These are phyloP conservation scores for Lamprologus callipterus DNA, from an alignment of 2,113 vertebrate genomes.

Conservation along the genomic window DNA sequence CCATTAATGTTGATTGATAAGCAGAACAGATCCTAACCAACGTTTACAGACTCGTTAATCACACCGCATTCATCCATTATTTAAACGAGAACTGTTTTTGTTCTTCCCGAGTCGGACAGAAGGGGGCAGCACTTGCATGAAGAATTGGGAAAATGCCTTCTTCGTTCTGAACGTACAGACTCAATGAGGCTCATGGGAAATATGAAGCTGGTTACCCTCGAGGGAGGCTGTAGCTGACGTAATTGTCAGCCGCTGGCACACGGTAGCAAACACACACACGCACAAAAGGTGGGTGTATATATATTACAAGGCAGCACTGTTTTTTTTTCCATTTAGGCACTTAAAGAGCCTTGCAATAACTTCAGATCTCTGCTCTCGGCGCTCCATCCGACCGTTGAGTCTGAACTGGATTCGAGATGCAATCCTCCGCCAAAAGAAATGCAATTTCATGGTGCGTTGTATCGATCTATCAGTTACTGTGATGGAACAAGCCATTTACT, in stretches of 20 bases:
- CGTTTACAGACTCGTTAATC: constrained; percentile 53
- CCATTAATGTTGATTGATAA: constrained; percentile 51
- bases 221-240: constrained; percentile 31
- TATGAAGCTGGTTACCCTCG: constrained; percentile 21
- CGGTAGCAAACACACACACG: background rate
- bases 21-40: constrained; percentile 24
- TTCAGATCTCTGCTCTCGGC: background rate
- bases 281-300: background rate
- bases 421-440: background rate
- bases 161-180: background rate
- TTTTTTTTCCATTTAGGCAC: background rate
- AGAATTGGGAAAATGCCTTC: background rate
- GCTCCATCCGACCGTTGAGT: background rate
- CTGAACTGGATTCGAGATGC: background rate
- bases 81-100: constrained; percentile 18
- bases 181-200: constrained; percentile 53
- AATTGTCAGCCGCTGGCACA: constrained; percentile 7
- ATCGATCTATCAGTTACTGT: constrained; percentile 29
- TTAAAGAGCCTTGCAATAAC: background rate
- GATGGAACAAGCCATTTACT: constrained; percentile 22
- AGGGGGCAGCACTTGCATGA: constrained; percentile 50
- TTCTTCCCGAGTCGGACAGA: constrained; percentile 5
- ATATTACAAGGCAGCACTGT: constrained; percentile 2
- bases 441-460: constrained; percentile 29
- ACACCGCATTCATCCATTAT: constrained; percentile 23